A percentile compares a stretch with the other conserved stretches of the same genome.
phyloP scores from a whole-genome alignment of 2,113 vertebrate species.

The Manacus vitellinus region DNA sequence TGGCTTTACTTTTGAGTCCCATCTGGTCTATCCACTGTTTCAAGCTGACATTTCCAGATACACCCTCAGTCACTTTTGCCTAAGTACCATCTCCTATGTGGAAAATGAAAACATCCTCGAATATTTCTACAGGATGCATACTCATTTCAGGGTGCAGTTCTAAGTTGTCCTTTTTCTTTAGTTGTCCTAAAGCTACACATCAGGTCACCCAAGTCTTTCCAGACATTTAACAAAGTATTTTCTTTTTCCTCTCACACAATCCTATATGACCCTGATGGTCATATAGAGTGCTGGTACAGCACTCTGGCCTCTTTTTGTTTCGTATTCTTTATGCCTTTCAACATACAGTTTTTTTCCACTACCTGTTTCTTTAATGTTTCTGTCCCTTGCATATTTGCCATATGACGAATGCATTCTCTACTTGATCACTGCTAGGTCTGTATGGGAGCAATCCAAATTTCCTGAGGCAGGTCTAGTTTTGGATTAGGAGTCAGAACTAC shows the following conservation, averaged over 20 bases:
- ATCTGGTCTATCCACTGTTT: not conserved
- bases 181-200: not conserved
- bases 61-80: not conserved
- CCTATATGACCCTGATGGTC: not conserved
- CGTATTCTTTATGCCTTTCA: not conserved
- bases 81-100: not conserved
- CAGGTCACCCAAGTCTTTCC: not conserved
- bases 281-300: not conserved
- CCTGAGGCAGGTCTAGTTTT: not conserved
- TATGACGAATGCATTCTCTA: slow-evolving; percentile 5
- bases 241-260: not conserved
- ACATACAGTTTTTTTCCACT: not conserved
- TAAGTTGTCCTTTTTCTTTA: not conserved
- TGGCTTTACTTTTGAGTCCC: not conserved
- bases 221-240: not conserved
- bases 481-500: not conserved
- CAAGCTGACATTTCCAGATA: not conserved
- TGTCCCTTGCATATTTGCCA: not conserved
- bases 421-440: not conserved
- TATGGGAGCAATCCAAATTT: not conserved
- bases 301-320: not conserved
- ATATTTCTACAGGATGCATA: not conserved
- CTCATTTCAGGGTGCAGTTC: not conserved
- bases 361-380: slow-evolving; percentile 10
- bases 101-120: not conserved